phyloP scores from a whole-genome alignment of 2,113 vertebrate genomes.

The Leptocoma aspasia region DNA sequence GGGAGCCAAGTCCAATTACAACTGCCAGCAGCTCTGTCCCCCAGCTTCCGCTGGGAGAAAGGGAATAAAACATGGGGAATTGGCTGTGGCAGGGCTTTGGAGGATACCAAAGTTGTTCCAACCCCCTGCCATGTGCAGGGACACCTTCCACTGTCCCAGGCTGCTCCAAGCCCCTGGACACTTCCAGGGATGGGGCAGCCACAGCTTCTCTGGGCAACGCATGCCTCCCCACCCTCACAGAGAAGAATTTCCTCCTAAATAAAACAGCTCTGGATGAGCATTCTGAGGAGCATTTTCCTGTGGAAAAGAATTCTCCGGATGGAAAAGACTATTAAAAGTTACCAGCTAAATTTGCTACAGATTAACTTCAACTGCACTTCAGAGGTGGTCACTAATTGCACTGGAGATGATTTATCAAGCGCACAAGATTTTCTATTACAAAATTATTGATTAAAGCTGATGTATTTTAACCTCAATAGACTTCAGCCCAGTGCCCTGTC shows the following conservation, averaged over 20 bases:
- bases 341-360: constrained; percentile 27
- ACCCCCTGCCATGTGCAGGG: background rate
- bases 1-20: background rate
- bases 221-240: background rate
- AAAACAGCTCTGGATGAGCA: background rate
- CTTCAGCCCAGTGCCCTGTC: constrained; percentile 24
- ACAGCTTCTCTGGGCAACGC: background rate
- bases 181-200: background rate
- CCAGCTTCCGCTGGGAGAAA: fast-evolving
- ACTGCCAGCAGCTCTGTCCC: background rate
- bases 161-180: background rate
- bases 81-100: background rate
- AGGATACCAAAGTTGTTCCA: background rate
- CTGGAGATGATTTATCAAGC: constrained; percentile 77
- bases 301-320: constrained; percentile 65
- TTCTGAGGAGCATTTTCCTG: background rate
- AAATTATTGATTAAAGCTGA: constrained; percentile 76
- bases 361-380: constrained; percentile 67
- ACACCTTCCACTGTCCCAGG: background rate
- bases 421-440: constrained; percentile 67
- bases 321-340: constrained; percentile 76
- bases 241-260: background rate
- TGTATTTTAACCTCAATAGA: constrained; percentile 68
- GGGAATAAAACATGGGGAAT: fast-evolving
- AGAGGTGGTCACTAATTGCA: constrained; percentile 72